Evolutionary conservation across 2,797 vertebrate species (phyloP).

Genomic region (Syngnathus acus): DNA sequence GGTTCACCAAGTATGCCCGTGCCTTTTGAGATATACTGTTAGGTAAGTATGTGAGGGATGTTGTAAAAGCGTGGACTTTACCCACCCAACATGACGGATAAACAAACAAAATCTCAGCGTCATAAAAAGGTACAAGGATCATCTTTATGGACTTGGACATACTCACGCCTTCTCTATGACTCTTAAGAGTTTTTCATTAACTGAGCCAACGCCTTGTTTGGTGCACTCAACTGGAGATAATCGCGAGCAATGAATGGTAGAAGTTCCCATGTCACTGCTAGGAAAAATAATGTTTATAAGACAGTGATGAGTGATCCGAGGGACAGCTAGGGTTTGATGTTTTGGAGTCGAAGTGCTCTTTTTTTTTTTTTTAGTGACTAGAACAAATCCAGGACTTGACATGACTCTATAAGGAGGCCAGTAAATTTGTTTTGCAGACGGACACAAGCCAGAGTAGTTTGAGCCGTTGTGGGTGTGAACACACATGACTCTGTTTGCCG

Average conservation of each 20-base stretch:
- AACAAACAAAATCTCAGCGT: slow-evolving; percentile 21
- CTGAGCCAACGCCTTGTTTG: neutral
- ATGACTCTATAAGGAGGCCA: too few relatives aligned
- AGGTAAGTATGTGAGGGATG: slow-evolving; percentile 8
- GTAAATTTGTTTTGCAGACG: too few relatives aligned
- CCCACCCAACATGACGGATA: slow-evolving; percentile 11
- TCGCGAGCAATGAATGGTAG: neutral
- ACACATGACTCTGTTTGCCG: too few relatives aligned
- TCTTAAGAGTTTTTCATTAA: slow-evolving; percentile 21
- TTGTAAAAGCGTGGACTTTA: neutral
- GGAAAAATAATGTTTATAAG: too few relatives aligned
- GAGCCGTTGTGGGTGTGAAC: too few relatives aligned
- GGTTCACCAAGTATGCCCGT: slow-evolving; percentile 12
- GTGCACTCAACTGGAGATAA: slow-evolving; percentile 10
- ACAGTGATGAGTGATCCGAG: too few relatives aligned
- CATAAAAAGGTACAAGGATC: slow-evolving; percentile 61
- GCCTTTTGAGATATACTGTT: neutral
- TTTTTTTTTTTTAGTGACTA: too few relatives aligned
- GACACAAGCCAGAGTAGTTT: too few relatives aligned
- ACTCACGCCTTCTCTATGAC: neutral
- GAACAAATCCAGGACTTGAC: too few relatives aligned
- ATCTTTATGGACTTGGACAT: slow-evolving; percentile 11
- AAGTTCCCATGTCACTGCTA: neutral
- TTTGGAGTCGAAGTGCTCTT: too few relatives aligned
- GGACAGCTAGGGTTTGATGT: too few relatives aligned